phyloP scores from a whole-genome alignment of 2,797 vertebrate species.

The Scomberomorus guttatus region DNA sequence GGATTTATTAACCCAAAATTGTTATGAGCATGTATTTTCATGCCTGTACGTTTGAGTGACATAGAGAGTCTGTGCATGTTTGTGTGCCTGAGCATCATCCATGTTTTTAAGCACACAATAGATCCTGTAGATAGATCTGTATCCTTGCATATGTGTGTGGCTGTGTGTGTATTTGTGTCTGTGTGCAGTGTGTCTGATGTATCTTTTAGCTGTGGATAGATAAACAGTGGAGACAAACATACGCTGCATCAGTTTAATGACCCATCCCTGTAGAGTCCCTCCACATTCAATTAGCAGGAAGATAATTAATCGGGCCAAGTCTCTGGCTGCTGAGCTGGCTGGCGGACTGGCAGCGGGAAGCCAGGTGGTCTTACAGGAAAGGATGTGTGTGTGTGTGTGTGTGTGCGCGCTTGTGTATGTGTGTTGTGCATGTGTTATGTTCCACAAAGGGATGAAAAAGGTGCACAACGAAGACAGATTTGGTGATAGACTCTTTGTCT shows the following conservation, averaged over 20 bases:
- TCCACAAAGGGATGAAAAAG: conserved; percentile 57
- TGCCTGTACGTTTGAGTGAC: conserved; percentile 11
- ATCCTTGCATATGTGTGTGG: conserved; percentile 40
- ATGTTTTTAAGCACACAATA: conserved; percentile 33
- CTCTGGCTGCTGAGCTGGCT: conserved; percentile 80
- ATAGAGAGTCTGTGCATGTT: conserved; percentile 2
- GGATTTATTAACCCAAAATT: conserved; percentile 12
- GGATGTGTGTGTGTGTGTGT: conserved; percentile 20
- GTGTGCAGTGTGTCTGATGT: conserved; percentile 74
- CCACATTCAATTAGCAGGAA: conserved; percentile 87
- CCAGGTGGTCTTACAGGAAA: conserved; percentile 82
- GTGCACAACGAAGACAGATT: conserved; percentile 44
- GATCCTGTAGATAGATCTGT: no score
- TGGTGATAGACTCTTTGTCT: conserved; percentile 31
- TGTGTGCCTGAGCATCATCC: conserved; percentile 33
- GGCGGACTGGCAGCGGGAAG: conserved; percentile 79
- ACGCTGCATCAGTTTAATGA: conserved; percentile 85
- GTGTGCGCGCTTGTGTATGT: conserved; percentile 22
- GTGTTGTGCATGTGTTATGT: conserved; percentile 16
- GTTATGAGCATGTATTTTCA: background rate
- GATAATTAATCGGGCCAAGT: conserved; percentile 85
- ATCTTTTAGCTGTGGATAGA: conserved; percentile 83
- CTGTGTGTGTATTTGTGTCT: conserved; percentile 42
- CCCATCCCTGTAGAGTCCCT: conserved; percentile 86
- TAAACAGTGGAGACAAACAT: conserved; percentile 86